Evolutionary conservation across 2,797 vertebrate genomes (phyloP).

Genomic region (Cephalopachus bancanus): DNA sequence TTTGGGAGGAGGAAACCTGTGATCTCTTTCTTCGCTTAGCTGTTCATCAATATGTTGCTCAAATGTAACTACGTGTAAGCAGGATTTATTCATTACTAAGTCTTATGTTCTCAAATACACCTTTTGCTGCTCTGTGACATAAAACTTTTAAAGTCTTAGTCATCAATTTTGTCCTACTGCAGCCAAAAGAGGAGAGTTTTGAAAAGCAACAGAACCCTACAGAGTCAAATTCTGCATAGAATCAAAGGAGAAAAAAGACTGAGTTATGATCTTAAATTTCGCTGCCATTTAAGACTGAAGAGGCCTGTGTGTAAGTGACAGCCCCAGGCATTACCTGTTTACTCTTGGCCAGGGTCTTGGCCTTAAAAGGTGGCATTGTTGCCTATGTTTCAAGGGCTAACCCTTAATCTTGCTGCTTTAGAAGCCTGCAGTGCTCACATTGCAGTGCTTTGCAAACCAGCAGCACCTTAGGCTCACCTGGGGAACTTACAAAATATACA

Average conservation of each 20-base stretch:
- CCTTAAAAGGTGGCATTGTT: neutral
- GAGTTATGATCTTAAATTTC: neutral
- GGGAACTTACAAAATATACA: neutral
- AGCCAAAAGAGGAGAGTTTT: neutral
- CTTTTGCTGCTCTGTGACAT: neutral
- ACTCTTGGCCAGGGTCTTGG: neutral
- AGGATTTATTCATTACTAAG: neutral
- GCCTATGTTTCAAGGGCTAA: neutral
- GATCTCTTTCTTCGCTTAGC: neutral
- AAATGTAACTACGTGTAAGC: neutral
- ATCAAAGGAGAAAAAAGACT: neutral
- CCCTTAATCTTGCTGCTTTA: neutral
- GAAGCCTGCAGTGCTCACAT: neutral
- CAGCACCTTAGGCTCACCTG: neutral
- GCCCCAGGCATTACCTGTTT: neutral
- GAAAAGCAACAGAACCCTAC: neutral
- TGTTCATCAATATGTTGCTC: neutral
- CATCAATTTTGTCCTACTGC: neutral
- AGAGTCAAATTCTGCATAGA: neutral
- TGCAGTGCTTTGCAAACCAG: neutral
- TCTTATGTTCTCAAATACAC: constrained; percentile 26
- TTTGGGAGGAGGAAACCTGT: neutral
- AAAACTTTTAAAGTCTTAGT: neutral
- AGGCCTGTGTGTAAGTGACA: neutral
- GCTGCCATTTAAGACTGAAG: neutral